phyloP scores from a whole-genome alignment of 2,113 vertebrate species.

The Formicarius rufipectus region DNA sequence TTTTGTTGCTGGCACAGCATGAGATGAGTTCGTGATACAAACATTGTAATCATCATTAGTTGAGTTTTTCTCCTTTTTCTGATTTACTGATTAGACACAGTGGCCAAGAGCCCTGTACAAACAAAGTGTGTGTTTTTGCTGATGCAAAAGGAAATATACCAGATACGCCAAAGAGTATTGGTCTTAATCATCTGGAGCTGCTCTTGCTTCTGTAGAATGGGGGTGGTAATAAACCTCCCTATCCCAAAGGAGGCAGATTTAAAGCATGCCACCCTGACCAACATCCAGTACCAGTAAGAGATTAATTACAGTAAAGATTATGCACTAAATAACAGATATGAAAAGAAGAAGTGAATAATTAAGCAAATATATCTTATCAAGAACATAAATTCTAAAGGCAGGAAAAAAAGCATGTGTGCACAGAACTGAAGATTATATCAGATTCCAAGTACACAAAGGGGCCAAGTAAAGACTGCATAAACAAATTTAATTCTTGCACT shows the following conservation, averaged over 20 bases:
- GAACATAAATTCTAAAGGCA: background rate
- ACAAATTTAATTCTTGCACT: background rate
- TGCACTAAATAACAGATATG: background rate
- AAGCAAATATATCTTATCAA: background rate
- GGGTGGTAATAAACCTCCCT: background rate
- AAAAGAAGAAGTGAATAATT: background rate
- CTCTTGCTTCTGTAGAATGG: background rate
- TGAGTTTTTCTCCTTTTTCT: background rate
- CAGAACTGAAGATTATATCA: background rate
- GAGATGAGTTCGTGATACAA: background rate
- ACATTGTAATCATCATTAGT: background rate
- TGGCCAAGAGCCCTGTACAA: background rate
- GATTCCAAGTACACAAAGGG: background rate
- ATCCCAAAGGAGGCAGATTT: background rate
- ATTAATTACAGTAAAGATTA: background rate
- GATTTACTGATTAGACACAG: background rate
- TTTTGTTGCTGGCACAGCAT: background rate
- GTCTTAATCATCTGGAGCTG: background rate
- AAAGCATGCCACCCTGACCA: background rate
- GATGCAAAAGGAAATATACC: background rate
- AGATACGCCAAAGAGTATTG: background rate
- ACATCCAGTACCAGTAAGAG: background rate
- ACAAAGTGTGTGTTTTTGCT: background rate
- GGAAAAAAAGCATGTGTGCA: fast-evolving
- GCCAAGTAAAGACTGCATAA: background rate